phyloP scores from a whole-genome alignment of 2,113 vertebrate species.

The Galemys pyrenaicus region DNA sequence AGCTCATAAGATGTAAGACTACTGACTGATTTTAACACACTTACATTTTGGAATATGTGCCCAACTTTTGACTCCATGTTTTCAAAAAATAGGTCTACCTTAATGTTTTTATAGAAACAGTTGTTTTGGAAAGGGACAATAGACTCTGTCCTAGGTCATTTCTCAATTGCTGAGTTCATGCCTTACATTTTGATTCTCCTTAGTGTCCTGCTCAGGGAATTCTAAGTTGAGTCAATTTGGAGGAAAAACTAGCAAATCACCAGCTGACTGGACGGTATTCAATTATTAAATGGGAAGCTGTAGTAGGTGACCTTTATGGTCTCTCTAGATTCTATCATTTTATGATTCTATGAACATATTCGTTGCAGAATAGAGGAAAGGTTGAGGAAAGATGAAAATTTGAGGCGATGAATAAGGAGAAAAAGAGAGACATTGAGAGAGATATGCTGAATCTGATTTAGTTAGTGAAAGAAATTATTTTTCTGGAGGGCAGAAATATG shows the following conservation, averaged over 20 bases:
- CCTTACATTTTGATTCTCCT: not conserved
- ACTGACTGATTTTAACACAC: not conserved
- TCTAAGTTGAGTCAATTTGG: not conserved
- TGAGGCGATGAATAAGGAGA: not conserved
- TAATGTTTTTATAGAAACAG: not conserved
- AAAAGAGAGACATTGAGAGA: not conserved
- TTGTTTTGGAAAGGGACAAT: not conserved
- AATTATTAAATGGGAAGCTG: conserved; percentile 10
- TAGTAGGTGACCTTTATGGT: not conserved
- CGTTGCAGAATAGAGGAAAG: not conserved
- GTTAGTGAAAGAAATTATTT: conserved; percentile 15
- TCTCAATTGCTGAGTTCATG: not conserved
- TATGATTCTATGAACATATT: not conserved
- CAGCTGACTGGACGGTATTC: not conserved
- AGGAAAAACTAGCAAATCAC: not conserved
- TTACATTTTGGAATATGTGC: not conserved
- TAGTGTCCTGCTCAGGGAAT: not conserved
- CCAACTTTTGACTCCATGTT: not conserved
- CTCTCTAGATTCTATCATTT: conserved; percentile 9
- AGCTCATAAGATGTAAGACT: not conserved
- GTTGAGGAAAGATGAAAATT: not conserved
- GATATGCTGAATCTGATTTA: not conserved
- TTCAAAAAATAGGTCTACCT: not conserved
- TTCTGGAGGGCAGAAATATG: not conserved
- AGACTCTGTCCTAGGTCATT: not conserved